Evolutionary conservation across 2,113 vertebrate genomes (phyloP), one percentile per base, ranked within the genome.

Genomic region (Fulmarus glacialis): DNA sequence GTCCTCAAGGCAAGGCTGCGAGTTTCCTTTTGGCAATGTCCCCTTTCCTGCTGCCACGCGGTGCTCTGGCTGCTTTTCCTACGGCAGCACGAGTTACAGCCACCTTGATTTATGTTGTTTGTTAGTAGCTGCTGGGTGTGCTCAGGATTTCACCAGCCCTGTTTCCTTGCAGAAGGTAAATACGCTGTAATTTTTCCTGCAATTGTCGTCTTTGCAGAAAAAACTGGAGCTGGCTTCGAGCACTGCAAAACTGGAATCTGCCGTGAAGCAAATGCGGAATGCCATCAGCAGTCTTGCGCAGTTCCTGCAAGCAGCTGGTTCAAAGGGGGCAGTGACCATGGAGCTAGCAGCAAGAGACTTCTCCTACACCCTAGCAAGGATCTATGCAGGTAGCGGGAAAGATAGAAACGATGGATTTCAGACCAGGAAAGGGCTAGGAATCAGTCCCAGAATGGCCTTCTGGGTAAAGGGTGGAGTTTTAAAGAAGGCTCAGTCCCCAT

Each of bases 341-440:
- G 98, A 99, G 87, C 87, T 99, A 9, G 97, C 98, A 47, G 98
- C 98, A 8, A 97, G 99, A 89, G 99, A 99, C 95, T 96, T 99
- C 93, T 98, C 98, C 59, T 99, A 98, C 93, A 97, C 96, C 90
- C 96, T 99, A 52, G 98, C 99, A 17, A 96, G 98, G 90, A 98
- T 98, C 95, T 99, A 98, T 36, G 94, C 95, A 78, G 98, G 98
- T 99, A 97, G 52, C 0, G 29, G 50, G 53, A n/a, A 38, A 32
- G 15, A 4, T 27, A 22, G 63, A 4, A 19, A 15, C 0, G 10
- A n/a, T 22, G 45, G 26, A 15, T 36, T 86, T 38, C 55, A 32
- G 40, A 8, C 4, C 56, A 11, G 68, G n/a, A 26, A 15, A 30
- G 43, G 42, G 52, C 20, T 15, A 3, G 36, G 72, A 52, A n/a